Conservation (phyloP, 2,113 vertebrate species). For the Onychostruthus taczanowskii region DNA sequence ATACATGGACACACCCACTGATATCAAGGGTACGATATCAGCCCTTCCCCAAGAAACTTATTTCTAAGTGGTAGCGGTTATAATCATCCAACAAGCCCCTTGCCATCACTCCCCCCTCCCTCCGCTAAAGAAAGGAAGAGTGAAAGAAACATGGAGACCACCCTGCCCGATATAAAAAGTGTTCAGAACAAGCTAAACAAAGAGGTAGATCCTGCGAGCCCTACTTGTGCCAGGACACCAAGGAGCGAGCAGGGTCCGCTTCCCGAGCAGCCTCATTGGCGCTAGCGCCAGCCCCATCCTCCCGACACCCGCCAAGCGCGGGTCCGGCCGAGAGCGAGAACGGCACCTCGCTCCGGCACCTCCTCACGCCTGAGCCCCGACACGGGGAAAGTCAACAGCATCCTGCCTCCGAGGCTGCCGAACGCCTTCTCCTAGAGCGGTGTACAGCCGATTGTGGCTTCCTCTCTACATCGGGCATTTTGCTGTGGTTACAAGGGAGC, state of each 20-base stretch:
- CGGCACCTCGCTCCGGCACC: background rate
- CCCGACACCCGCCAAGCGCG: background rate
- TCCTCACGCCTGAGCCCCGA: background rate
- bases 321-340: background rate
- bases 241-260: background rate
- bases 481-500: background rate
- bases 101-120: background rate
- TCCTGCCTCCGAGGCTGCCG: background rate
- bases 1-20: constrained; percentile 47
- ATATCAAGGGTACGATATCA: constrained; percentile 51
- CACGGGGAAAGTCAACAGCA: background rate
- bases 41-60: constrained; percentile 52
- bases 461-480: background rate
- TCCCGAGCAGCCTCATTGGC: background rate
- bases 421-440: background rate
- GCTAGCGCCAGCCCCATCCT: background rate
- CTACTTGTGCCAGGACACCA: background rate
- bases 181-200: background rate
- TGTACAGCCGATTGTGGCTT: background rate
- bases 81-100: constrained; percentile 5
- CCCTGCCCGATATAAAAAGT: background rate
- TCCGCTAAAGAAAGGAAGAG: background rate
- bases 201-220: background rate
- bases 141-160: constrained; percentile 33
- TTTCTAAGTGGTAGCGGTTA: constrained; percentile 29